Percentiles rank a stretch among this genome's conserved stretches.
These are phyloP conservation scores for Myocastor coypus DNA, from an alignment of 2,113 vertebrate genomes.

Conservation along the genomic window DNA sequence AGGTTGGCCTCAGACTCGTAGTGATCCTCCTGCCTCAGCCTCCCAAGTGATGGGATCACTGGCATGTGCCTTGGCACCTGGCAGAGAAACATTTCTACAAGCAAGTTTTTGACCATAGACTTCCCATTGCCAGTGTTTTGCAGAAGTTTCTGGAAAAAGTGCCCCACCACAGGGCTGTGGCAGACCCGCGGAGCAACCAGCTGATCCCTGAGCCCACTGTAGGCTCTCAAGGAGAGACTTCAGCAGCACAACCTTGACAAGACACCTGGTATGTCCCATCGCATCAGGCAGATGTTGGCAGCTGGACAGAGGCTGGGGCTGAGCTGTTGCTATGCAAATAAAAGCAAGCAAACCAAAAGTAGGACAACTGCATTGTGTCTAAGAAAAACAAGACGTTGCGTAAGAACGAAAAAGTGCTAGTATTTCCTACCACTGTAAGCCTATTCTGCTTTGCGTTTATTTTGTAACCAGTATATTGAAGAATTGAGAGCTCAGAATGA, in stretches of 20 bases:
- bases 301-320: background rate
- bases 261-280: background rate
- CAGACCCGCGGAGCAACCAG: background rate
- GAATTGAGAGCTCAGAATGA: conserved; percentile 52
- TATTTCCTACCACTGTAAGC: background rate
- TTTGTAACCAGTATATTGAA: background rate
- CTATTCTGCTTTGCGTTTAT: conserved; percentile 55
- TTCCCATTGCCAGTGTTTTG: background rate
- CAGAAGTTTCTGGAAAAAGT: conserved; percentile 34
- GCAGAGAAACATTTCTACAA: background rate
- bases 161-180: background rate
- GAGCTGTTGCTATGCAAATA: background rate
- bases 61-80: no score
- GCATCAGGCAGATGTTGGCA: background rate
- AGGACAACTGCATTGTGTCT: conserved; percentile 17
- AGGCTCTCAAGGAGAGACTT: background rate
- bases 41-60: no score
- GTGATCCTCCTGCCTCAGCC: no score
- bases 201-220: background rate
- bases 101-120: background rate
- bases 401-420: conserved; percentile 45
- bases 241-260: background rate
- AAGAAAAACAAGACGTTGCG: conserved; percentile 50
- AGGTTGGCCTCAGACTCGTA: no score
- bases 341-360: conserved; percentile 37